A percentile compares a stretch with the other conserved stretches of the same genome.
These are phyloP conservation scores for Mythimna loreyi DNA, from an alignment of 2,888 invertebrate genomes.

Conservation along the genomic window DNA sequence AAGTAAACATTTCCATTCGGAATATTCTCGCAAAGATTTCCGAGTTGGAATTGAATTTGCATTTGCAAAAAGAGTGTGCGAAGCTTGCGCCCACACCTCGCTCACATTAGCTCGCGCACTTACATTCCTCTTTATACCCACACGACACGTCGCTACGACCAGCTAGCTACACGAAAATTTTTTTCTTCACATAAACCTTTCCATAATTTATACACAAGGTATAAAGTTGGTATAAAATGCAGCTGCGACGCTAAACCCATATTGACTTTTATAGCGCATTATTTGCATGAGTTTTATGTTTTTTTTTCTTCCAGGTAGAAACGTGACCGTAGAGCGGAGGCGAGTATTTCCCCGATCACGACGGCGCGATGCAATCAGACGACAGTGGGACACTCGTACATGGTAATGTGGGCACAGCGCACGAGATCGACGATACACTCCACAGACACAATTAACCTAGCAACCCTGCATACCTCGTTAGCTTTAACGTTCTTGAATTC, in stretches of 20 bases:
- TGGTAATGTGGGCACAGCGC: conserved; percentile 70
- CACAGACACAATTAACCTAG: conserved; percentile 80
- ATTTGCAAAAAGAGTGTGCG: conserved; percentile 72
- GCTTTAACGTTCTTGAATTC: conserved; percentile 66
- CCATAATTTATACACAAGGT: conserved; percentile 63
- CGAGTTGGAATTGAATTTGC: conserved; percentile 79
- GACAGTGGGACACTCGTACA: conserved; percentile 75
- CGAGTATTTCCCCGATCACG: conserved; percentile 83
- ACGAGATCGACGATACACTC: conserved; percentile 64
- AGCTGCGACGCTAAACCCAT: conserved; percentile 72
- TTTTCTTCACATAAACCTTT: conserved; percentile 49
- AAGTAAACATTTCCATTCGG: conserved; percentile 77
- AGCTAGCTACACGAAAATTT: conserved; percentile 49
- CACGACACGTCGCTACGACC: conserved; percentile 65
- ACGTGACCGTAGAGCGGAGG: conserved; percentile 82
- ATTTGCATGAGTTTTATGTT: conserved; percentile 79
- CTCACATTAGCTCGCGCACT: conserved; percentile 69
- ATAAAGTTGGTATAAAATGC: conserved; percentile 68
- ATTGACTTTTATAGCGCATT: conserved; percentile 78
- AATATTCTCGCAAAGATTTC: conserved; percentile 78
- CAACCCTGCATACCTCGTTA: conserved; percentile 76
- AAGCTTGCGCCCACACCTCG: conserved; percentile 75
- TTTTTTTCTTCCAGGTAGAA: conserved; percentile 76
- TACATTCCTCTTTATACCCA: conserved; percentile 75
- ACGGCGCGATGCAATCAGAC: conserved; percentile 79